Evolutionary conservation across 2,797 vertebrate genomes (phyloP), one percentile per base, ranked within the genome.

Genomic region (Hybognathus amarus): DNA sequence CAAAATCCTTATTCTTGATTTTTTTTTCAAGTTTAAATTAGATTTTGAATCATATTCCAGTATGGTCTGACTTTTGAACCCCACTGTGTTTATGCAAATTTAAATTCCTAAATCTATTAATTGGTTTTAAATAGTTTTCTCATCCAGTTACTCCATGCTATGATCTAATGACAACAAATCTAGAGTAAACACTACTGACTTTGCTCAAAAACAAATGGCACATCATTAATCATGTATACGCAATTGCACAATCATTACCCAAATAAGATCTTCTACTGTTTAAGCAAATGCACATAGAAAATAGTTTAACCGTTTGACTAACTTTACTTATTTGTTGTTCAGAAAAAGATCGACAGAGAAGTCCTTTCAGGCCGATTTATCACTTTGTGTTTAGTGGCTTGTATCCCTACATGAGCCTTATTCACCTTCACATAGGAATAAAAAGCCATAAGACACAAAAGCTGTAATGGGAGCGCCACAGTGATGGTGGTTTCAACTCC

Each of bases 381-480:
- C 95, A 93, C 98, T 96, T 95, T 94, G 95, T 98, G 96, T 97
- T 97, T 97, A 96, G 97, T 97, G 97, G 98, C 98, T 99, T 99
- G 95, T 95, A 95, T 96, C 97, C 97, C 97, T 99, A 99, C 97
- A 95, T 95, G 97, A 98, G 96, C 95, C 95, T 94, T 95, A 95
- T 95, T 92, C 94, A 97, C 94, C 96, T 97, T 99, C 98, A 99
- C 98, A 98, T 99, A 99, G 98, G 98, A 99, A 99, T 99, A 99
- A 99, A 99, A 99, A 99, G 98, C 98, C 98, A 99, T 99, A 99
- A 96, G 94, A 96, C 98, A 98, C 96, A 94, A 94, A 93, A 97
- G 97, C 96, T 95, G 77, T 91, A 45, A 85, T 40, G 84, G 82
- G 40, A 85, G 80, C 66, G 47, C 30, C 18, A 20, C 79, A 69